Base-by-base conservation (phyloP, 2,888 invertebrate species). In the Amphipoea lucens region DNA sequence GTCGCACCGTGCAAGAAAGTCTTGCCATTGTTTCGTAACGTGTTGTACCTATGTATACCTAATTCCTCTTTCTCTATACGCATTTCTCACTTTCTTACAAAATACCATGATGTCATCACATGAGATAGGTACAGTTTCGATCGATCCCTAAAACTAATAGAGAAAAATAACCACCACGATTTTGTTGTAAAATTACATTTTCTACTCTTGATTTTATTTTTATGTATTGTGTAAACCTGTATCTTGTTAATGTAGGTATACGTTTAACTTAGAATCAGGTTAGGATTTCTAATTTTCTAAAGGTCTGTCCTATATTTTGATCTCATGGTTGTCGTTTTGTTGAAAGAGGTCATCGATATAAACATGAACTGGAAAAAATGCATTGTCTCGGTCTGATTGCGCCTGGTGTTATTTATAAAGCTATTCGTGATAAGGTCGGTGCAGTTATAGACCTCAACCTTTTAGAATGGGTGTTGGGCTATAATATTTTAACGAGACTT, bases 341-440 rank as follows among this genome's bases (percentile, higher is more conserved):
- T 84, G 36, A 71, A 82, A 83, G 67, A 87, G 89, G 84, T 89
- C 89, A 81, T 78, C 70, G 74, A 75, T 79, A 71, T 78, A 80
- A 83, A 68, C 69, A 48, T 75, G 74, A 79, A 76, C 66, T 81
- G 76, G 62, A 82, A 89, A 85, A 89, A 87, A 79, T 71, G 70
- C 80, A 87, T 76, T 85, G 90, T 88, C 81, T 78, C 89, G 88
- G 84, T 90, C 90, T 87, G 87, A 90, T 90, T 85, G 68, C 78
- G 82, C 60, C 72, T 77, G 73, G n/a, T 80, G 75, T 88, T 87
- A 82, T 87, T 84, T 84, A 86, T 82, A 83, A 86, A 86, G 73
- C 79, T 79, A 80, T 81, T 82, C 74, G 68, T 76, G 86, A 87
- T 88, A 84, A 88, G 79, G 88, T 85, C 80, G 45, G 42, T 83